These are phyloP conservation scores for Blastobasis lacticolella DNA, from an alignment of 2,888 invertebrate genomes.

Conservation along the genomic window DNA sequence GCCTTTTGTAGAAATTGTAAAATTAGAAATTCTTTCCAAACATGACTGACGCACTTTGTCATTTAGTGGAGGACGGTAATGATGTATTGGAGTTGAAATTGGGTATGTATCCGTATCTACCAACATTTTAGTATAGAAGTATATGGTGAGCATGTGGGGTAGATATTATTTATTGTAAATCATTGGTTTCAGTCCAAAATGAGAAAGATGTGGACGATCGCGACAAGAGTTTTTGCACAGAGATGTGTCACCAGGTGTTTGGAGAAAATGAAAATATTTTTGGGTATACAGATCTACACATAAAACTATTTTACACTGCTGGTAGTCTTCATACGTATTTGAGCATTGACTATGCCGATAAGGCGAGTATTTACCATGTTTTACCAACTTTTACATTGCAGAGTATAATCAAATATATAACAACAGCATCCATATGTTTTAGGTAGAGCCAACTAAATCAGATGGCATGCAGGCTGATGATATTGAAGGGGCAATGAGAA, in stretches of 20 bases:
- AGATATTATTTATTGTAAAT: neutral
- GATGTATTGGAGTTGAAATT: slow-evolving; percentile 73
- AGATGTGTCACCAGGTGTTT: slow-evolving; percentile 95
- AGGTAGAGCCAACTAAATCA: slow-evolving; percentile 72
- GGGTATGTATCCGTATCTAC: slow-evolving; percentile 38
- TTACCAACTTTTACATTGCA: neutral
- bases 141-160: neutral
- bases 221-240: slow-evolving; percentile 79
- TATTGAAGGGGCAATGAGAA: slow-evolving; percentile 78
- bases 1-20: no score
- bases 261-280: slow-evolving; percentile 94
- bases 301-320: slow-evolving; percentile 87
- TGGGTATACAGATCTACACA: slow-evolving; percentile 89
- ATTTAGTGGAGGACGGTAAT: slow-evolving; percentile 73
- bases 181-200: slow-evolving; percentile 67
- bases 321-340: slow-evolving; percentile 87
- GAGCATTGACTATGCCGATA: slow-evolving; percentile 81
- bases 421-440: slow-evolving; percentile 4
- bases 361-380: slow-evolving; percentile 45
- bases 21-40: slow-evolving; percentile 13
- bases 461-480: slow-evolving; percentile 83
- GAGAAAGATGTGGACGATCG: slow-evolving; percentile 79
- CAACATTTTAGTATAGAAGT: neutral
- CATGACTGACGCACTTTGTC: slow-evolving; percentile 66
- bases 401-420: neutral